phyloP scores from a whole-genome alignment of 2,113 vertebrate genomes.

The Ceuthmochares aereus region DNA sequence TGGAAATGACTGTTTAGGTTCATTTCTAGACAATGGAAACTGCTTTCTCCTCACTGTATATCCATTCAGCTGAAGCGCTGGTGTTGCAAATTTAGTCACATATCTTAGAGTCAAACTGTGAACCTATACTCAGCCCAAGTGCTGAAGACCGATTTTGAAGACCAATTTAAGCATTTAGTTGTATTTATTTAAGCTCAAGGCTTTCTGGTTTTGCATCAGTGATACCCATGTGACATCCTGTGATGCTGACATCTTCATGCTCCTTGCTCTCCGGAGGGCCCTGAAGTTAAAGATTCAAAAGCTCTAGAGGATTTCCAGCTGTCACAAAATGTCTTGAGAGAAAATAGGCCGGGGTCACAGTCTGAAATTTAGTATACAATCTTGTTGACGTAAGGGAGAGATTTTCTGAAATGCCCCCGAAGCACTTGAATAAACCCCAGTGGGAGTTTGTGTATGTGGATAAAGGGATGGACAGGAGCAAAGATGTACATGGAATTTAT shows the following conservation, averaged over 20 bases:
- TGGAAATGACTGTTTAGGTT: neutral
- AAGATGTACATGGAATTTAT: neutral
- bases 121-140: neutral
- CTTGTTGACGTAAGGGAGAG: neutral
- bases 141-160: neutral
- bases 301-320: neutral
- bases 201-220: neutral
- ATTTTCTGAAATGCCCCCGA: neutral
- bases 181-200: neutral
- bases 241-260: neutral
- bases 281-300: conserved; percentile 29
- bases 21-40: neutral
- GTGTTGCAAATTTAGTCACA: neutral
- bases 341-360: neutral
- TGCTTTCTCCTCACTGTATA: neutral
- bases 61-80: neutral
- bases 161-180: neutral
- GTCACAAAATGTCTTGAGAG: neutral
- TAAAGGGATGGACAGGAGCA: neutral
- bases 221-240: fast-evolving
- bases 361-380: neutral
- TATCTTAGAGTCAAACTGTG: neutral
- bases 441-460: neutral
- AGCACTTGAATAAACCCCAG: neutral
- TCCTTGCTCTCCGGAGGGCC: neutral